Conservation (phyloP, 2,113 vertebrate species). For the Orientallactaga bullata region DNA sequence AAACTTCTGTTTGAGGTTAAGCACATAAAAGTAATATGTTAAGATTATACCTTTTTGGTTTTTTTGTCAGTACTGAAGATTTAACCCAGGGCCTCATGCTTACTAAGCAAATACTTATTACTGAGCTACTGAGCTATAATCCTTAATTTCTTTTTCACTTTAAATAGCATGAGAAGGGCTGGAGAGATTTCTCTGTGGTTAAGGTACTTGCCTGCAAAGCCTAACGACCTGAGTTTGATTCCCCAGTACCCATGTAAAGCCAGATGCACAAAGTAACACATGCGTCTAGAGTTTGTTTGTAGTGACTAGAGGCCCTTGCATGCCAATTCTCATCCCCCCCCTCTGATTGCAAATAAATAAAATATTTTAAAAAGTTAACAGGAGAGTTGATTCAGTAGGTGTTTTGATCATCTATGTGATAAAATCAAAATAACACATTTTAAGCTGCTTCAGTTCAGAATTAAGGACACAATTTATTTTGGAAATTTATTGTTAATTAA, state of each 20-base stretch:
- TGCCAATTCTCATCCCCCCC: no score
- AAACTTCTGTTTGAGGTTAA: not conserved
- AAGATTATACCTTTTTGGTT: not conserved
- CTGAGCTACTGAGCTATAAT: no score
- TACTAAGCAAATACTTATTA: not conserved
- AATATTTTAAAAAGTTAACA: not conserved
- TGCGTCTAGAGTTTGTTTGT: no score
- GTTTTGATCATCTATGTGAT: not conserved
- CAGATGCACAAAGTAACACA: no score
- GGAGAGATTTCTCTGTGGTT: no score
- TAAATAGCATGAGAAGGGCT: not conserved
- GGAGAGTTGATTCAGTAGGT: conserved; percentile 30
- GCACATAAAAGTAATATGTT: not conserved
- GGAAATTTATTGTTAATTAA: not conserved
- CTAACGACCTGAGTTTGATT: no score
- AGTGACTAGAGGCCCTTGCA: no score
- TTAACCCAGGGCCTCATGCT: not conserved
- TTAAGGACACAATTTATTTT: not conserved
- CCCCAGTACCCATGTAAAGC: no score
- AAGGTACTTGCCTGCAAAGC: no score
- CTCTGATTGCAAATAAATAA: no score
- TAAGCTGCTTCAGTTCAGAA: not conserved
- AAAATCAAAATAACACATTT: not conserved
- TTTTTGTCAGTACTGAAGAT: no score
- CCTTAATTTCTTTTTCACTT: not conserved